Conservation (phyloP, 1,140 invertebrate species). For the Thaumetopoea pityocampa region DNA sequence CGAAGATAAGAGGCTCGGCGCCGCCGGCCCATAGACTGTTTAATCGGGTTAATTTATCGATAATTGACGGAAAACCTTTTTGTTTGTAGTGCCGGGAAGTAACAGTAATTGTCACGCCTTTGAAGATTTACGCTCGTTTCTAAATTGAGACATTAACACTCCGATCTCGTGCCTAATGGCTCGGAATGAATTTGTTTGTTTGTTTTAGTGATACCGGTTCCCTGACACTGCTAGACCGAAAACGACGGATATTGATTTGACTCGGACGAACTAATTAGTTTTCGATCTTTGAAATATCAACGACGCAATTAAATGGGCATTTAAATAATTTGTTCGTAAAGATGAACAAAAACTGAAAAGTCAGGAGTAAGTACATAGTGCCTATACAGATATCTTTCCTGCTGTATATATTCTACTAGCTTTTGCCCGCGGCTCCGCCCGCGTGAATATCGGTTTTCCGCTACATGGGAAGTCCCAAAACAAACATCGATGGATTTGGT, state of each 20-base stretch:
- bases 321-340: conserved; percentile 9
- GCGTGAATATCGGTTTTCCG: no score
- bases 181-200: conserved; percentile 72
- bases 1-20: conserved; percentile 65
- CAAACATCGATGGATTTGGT: no score
- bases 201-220: conserved; percentile 64
- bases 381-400: no score
- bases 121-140: conserved; percentile 75
- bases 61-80: conserved; percentile 75
- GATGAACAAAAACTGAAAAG: no score
- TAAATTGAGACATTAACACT: conserved; percentile 76
- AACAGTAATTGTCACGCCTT: conserved; percentile 76
- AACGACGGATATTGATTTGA: conserved; percentile 14
- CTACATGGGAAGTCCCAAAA: no score
- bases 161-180: conserved; percentile 74
- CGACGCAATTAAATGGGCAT: conserved; percentile 10
- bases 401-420: no score
- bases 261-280: conserved; percentile 26
- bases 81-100: conserved; percentile 74
- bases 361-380: no score
- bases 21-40: conserved; percentile 65
- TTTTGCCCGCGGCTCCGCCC: no score
- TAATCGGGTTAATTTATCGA: conserved; percentile 76
- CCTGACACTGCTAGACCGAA: conserved; percentile 45
- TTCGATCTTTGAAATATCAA: conserved; percentile 11